These are phyloP conservation scores for Lochmaea crataegi DNA, from an alignment of 2,888 invertebrate species.

Conservation along the genomic window DNA sequence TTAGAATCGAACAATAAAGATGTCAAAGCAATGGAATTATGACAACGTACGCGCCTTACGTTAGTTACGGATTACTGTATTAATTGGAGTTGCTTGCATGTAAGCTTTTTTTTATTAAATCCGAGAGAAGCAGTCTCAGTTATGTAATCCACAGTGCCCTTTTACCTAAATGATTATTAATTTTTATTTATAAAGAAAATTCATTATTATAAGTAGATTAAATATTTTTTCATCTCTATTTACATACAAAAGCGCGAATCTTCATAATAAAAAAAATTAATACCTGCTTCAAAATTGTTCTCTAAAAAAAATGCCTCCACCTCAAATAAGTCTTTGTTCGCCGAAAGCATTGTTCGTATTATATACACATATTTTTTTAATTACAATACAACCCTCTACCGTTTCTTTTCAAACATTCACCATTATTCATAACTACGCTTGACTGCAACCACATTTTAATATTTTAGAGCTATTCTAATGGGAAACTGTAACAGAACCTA, in stretches of 20 bases:
- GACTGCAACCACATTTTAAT: constrained; percentile 45
- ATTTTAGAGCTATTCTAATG: constrained; percentile 45
- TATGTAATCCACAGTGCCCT: background rate
- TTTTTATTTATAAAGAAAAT: background rate
- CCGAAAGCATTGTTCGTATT: constrained; percentile 26
- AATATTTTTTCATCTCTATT: background rate
- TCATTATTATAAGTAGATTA: background rate
- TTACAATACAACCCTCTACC: constrained; percentile 42
- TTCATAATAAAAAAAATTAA: background rate
- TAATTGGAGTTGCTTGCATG: background rate
- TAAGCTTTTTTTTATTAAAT: background rate
- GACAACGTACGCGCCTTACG: constrained; percentile 3
- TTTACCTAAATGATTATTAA: no score
- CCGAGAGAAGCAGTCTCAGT: background rate
- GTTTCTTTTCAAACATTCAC: constrained; percentile 42
- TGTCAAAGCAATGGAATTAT: constrained; percentile 35
- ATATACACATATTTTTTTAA: constrained; percentile 41
- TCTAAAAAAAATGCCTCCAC: constrained; percentile 19
- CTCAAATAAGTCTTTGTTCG: constrained; percentile 30
- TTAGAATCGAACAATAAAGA: constrained; percentile 31
- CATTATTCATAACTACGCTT: constrained; percentile 45
- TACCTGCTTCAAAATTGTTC: constrained; percentile 24
- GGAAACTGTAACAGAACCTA: constrained; percentile 46
- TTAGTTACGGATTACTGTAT: constrained; percentile 21
- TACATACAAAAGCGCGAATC: constrained; percentile 7